These are phyloP conservation scores for Halictus ligatus DNA, from an alignment of 2,888 invertebrate species.

Conservation along the genomic window DNA sequence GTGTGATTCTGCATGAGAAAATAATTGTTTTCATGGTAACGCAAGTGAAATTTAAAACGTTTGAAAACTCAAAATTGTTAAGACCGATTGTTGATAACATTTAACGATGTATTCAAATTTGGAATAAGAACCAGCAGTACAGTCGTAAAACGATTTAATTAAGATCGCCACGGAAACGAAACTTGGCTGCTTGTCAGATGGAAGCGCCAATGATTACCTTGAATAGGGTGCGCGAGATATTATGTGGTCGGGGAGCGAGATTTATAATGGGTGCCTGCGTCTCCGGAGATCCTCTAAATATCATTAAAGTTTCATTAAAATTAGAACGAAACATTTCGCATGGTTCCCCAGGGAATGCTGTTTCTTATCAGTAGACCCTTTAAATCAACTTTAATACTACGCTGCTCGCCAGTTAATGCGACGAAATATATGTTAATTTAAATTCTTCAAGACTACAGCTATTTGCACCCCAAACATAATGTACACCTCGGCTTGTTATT, in stretches of 20 bases:
- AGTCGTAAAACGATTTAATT: slow-evolving; percentile 26
- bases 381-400: slow-evolving; percentile 71
- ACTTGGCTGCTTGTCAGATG: neutral
- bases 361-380: slow-evolving; percentile 69
- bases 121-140: neutral
- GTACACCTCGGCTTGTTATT: slow-evolving; percentile 51
- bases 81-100: no score
- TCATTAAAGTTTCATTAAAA: slow-evolving; percentile 73
- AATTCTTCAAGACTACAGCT: slow-evolving; percentile 58
- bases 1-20: no score
- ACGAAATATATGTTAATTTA: slow-evolving; percentile 57
- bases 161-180: neutral
- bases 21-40: no score
- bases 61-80: neutral
- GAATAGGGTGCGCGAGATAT: slow-evolving; percentile 52
- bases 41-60: no score
- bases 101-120: neutral
- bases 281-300: slow-evolving; percentile 64
- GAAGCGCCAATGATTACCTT: slow-evolving; percentile 25
- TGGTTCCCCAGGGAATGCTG: slow-evolving; percentile 63
- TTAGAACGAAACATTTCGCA: slow-evolving; percentile 63
- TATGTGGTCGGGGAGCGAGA: slow-evolving; percentile 47
- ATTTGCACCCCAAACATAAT: slow-evolving; percentile 61
- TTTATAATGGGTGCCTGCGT: slow-evolving; percentile 49
- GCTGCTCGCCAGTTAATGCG: slow-evolving; percentile 54